Conservation (phyloP, 2,797 vertebrate species). For the Mus caroli region DNA sequence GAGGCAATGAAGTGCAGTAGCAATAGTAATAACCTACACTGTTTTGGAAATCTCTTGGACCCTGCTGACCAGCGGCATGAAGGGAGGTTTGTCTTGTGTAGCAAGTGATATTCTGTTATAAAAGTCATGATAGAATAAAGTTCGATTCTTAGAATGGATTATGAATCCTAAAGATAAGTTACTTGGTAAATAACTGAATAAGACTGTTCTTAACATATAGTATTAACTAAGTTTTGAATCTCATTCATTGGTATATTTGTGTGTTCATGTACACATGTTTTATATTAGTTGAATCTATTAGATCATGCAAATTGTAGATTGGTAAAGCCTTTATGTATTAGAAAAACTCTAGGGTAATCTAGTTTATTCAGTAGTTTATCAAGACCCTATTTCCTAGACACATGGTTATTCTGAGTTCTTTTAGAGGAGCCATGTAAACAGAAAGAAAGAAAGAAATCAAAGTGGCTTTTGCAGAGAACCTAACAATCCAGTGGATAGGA, state of each 20-base stretch:
- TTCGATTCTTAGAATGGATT: slow-evolving; percentile 63
- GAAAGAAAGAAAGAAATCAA: not conserved
- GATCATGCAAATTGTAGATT: slow-evolving; percentile 31
- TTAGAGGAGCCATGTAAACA: not conserved
- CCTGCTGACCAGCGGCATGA: not conserved
- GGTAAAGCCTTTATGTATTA: not conserved
- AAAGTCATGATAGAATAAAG: slow-evolving; percentile 32
- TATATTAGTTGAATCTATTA: slow-evolving; percentile 15
- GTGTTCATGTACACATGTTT: not conserved
- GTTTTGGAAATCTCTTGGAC: not conserved
- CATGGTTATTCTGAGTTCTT: not conserved
- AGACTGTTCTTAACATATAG: slow-evolving; percentile 43
- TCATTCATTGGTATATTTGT: not conserved
- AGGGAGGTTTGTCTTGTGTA: not conserved
- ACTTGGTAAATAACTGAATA: slow-evolving; percentile 26
- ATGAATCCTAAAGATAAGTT: slow-evolving; percentile 57
- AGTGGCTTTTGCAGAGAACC: not conserved
- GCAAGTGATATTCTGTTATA: not conserved
- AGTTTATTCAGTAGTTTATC: slow-evolving; percentile 29
- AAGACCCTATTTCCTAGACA: not conserved
- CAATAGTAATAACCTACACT: not conserved
- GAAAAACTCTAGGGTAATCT: slow-evolving; percentile 1
- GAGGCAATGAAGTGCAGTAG: not conserved
- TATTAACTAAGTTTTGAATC: slow-evolving; percentile 21
- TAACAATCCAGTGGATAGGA: not conserved